Conservation (phyloP, 2,797 vertebrate genomes). For the Agapornis canus region DNA sequence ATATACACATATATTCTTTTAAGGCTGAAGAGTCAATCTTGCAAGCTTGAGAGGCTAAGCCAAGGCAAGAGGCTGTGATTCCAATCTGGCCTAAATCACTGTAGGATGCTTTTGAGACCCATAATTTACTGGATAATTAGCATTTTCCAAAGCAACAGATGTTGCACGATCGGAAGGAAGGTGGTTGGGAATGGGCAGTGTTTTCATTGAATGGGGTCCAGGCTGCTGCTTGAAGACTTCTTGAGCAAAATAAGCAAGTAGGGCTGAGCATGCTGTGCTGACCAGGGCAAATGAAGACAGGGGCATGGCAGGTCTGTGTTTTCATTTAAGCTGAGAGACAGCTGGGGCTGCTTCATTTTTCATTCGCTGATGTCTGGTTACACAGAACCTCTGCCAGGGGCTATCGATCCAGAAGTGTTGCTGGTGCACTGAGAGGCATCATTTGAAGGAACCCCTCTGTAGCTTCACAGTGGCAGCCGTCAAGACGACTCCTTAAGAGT, state of each 20-base stretch:
- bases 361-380: background rate
- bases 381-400: background rate
- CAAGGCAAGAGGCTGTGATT: background rate
- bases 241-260: background rate
- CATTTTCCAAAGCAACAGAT: background rate
- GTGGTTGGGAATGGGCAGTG: background rate
- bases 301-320: background rate
- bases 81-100: background rate
- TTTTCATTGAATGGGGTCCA: background rate
- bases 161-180: background rate
- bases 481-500: background rate
- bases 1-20: background rate
- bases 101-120: background rate
- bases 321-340: background rate
- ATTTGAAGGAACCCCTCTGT: background rate
- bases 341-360: background rate
- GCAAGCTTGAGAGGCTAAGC: background rate
- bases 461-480: background rate
- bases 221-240: background rate
- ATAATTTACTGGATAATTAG: slow-evolving; percentile 13
- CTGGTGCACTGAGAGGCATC: background rate
- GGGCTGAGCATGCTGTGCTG: background rate
- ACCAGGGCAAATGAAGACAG: background rate
- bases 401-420: background rate
- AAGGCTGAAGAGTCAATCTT: background rate